Conservation (phyloP, 1,140 invertebrate species). For the Ceratina japonica region DNA sequence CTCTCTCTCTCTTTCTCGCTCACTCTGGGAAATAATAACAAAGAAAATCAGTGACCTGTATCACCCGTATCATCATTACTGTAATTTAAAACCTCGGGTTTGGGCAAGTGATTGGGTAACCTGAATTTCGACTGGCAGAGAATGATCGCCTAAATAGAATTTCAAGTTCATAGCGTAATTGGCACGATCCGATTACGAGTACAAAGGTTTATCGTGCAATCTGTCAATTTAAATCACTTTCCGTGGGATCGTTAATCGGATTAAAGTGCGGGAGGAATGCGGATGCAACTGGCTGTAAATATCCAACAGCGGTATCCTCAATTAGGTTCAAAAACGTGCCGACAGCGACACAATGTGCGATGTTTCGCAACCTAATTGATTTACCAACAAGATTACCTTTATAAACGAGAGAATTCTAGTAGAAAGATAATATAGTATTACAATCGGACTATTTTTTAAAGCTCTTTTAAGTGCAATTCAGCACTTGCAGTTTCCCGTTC, state of each 20-base stretch:
- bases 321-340: conserved; percentile 30
- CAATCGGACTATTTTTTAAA: no score
- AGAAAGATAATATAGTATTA: no score
- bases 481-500: no score
- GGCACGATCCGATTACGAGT: conserved; percentile 35
- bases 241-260: conserved; percentile 48
- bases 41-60: conserved; percentile 34
- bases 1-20: not conserved
- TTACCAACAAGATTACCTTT: not conserved
- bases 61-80: conserved; percentile 8
- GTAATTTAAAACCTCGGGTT: conserved; percentile 28
- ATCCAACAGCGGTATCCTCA: conserved; percentile 30
- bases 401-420: no score
- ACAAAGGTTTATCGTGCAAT: conserved; percentile 41
- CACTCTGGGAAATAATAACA: no score
- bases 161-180: conserved; percentile 51
- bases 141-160: conserved; percentile 39
- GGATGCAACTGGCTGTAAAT: conserved; percentile 40
- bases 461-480: no score
- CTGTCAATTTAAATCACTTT: conserved; percentile 45
- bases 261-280: conserved; percentile 37
- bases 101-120: conserved; percentile 11
- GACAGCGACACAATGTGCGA: not conserved
- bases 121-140: conserved; percentile 3
- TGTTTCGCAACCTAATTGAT: not conserved